Evolutionary conservation across 2,113 vertebrate species (phyloP).

Genomic region (Axis porcinus): DNA sequence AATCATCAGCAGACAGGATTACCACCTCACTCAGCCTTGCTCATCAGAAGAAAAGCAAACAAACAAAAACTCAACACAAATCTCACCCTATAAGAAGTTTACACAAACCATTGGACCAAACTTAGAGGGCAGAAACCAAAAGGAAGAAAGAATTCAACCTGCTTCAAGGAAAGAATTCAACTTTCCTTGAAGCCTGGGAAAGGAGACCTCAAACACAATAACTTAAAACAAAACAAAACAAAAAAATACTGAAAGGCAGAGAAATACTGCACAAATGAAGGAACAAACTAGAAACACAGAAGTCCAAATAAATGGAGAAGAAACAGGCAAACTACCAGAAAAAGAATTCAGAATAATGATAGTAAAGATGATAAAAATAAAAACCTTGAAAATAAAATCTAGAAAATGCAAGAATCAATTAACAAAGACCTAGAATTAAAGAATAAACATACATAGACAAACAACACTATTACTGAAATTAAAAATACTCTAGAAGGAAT

Average conservation of each 20-base stretch:
- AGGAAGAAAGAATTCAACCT: neutral
- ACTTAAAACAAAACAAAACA: neutral
- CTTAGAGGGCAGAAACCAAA: neutral
- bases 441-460: neutral
- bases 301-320: neutral
- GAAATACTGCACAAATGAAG: no score
- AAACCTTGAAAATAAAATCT: neutral
- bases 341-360: neutral
- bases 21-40: neutral
- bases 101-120: neutral
- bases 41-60: neutral
- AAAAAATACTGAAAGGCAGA: neutral
- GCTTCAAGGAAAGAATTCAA: neutral
- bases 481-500: neutral
- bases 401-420: neutral
- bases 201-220: neutral
- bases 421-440: neutral
- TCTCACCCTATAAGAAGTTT: neutral
- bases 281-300: no score
- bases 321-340: no score
- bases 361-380: neutral
- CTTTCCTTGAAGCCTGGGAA: neutral
- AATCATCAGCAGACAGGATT: neutral
- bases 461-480: neutral
- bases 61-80: neutral